Evolutionary conservation across 2,113 vertebrate genomes (phyloP), one percentile per base, ranked within the genome.

Genomic region (Trochalopteron elliotii): DNA sequence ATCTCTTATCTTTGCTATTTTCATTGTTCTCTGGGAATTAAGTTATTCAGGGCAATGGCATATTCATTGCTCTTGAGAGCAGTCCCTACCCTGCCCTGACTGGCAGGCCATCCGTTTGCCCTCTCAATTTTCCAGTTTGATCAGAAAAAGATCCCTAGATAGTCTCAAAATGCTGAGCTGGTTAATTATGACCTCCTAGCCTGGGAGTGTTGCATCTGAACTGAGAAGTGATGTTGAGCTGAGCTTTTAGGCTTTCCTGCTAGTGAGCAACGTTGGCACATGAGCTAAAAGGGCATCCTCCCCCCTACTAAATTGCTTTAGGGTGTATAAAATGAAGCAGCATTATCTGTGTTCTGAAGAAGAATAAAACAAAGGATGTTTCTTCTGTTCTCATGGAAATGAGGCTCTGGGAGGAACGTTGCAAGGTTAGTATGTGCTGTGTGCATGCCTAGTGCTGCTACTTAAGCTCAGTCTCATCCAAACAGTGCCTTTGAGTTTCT

Each of bases 261-360:
- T 76, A 39, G 35, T 33, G 40, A 86, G 23, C 0, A 6, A 9
- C 0, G 0, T 25, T 39, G 45, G 19, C 56, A 53, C 1, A 5
- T 49, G 44, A 92, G 30, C n/a, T 89, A 23, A 52, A 89, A 87
- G 24, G n/a, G 13, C 21, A 12, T n/a, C 31, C 27, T 9, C 3
- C 17, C 10, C 4, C 6, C 27, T 37, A 25, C 28, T 33, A 11
- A 40, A 61, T 53, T 68, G 55, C 69, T 91, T 59, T 44, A 64
- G 31, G 52, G 9, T 56, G 5, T 67, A 56, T 67, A 52, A 76
- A 86, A 49, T 23, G 10, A 52, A 64, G 39, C 65, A 52, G 83
- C 24, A 45, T 79, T 86, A 65, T 83, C 56, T 47, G 42, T 90
- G 10, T 67, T 80, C 59, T 53, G 52, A 67, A 52, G 67, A 72